Percentiles rank a stretch among this genome's conserved stretches.
Evolutionary conservation across 2,797 vertebrate genomes (phyloP).

Genomic region (Centroberyx gerrardi): DNA sequence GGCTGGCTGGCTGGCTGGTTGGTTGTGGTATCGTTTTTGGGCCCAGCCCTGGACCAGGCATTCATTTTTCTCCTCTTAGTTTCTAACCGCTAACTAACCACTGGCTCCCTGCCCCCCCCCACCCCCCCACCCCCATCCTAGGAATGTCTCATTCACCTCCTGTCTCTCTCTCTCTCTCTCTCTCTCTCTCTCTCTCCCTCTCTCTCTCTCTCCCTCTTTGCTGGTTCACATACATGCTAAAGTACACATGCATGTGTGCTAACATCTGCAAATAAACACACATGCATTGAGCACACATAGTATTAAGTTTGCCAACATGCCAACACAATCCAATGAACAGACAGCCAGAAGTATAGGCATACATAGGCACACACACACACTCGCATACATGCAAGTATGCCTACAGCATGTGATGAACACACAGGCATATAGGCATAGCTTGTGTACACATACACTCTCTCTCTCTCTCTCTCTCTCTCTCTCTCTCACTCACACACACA

Average conservation of each 20-base stretch:
- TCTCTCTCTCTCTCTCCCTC: conserved; percentile 40
- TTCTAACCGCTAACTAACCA: conserved; percentile 83
- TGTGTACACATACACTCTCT: background rate
- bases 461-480: background rate
- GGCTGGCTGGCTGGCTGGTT: conserved; percentile 34
- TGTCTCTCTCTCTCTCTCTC: conserved; percentile 50
- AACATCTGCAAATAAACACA: conserved; percentile 68
- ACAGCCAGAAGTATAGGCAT: background rate
- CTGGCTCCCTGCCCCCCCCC: conserved; percentile 70
- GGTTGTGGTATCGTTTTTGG: conserved; percentile 70
- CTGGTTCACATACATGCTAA: conserved; percentile 46
- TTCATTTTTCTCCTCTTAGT: conserved; percentile 86
- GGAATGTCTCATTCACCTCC: conserved; percentile 82
- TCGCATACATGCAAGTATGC: too few relatives aligned
- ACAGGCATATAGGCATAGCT: too few relatives aligned
- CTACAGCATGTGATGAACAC: too few relatives aligned
- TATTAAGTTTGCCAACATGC: conserved; percentile 32
- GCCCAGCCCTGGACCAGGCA: conserved; percentile 77
- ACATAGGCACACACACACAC: background rate
- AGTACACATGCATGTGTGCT: conserved; percentile 50
- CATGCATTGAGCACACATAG: conserved; percentile 32
- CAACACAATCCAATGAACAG: conserved; percentile 17
- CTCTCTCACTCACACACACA: conserved; percentile 2
- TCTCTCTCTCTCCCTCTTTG: background rate
- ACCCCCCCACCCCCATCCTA: conserved; percentile 48